Conservation (phyloP, 2,888 invertebrate genomes). For the Sarcophaga carnaria region DNA sequence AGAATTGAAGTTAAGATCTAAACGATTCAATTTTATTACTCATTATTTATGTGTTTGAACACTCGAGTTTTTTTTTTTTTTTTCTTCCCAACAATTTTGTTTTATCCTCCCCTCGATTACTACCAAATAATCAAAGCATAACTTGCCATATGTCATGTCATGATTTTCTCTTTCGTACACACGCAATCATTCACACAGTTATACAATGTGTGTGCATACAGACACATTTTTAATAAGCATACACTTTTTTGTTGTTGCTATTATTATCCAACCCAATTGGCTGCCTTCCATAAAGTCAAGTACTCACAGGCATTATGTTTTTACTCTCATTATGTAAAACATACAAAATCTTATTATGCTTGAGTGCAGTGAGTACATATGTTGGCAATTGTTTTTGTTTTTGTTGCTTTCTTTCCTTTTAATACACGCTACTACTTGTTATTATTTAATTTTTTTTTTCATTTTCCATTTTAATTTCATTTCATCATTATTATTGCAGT, state of each 20-base stretch:
- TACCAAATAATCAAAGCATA: no score
- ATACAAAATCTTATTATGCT: constrained; percentile 64
- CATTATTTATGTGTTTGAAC: no score
- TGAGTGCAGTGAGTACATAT: constrained; percentile 51
- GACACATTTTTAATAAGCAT: neutral
- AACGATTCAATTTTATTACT: no score
- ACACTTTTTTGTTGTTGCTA: neutral
- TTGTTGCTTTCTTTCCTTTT: neutral
- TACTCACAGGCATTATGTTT: neutral
- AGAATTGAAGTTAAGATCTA: no score
- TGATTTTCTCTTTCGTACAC: no score
- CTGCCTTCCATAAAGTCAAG: constrained; percentile 62
- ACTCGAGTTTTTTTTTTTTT: no score
- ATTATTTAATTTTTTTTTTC: neutral
- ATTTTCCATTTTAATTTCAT: neutral
- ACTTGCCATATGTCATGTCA: no score
- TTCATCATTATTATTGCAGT: neutral
- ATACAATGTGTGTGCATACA: neutral
- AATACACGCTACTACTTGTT: neutral
- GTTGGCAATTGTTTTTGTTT: neutral
- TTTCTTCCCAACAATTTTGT: no score
- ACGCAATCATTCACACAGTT: no score
- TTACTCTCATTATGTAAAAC: constrained; percentile 23
- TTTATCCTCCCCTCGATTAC: no score
- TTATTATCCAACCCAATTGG: neutral